Percentiles rank a stretch among this genome's conserved stretches.
These are phyloP conservation scores for Lymantria monacha DNA, from an alignment of 2,888 invertebrate species.

Conservation along the genomic window DNA sequence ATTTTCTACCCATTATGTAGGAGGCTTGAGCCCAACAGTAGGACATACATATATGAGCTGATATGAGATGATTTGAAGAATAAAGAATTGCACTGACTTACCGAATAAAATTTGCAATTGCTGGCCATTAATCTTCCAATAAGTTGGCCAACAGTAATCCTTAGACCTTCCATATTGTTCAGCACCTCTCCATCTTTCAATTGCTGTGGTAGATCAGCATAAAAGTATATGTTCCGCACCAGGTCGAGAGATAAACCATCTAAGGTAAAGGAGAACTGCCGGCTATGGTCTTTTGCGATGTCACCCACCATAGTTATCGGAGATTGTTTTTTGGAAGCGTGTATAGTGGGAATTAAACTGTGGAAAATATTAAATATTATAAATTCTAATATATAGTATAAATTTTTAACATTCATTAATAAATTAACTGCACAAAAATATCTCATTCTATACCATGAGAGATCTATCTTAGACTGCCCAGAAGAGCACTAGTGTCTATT, in stretches of 20 bases:
- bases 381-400: no score
- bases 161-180: conserved; percentile 36
- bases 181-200: conserved; percentile 38
- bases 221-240: conserved; percentile 65
- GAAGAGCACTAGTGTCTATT: no score
- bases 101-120: conserved; percentile 85
- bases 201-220: conserved; percentile 60
- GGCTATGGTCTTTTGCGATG: conserved; percentile 50
- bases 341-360: conserved; percentile 64
- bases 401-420: no score
- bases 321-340: conserved; percentile 46
- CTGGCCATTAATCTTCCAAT: conserved; percentile 79
- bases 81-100: conserved; percentile 62
- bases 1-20: no score
- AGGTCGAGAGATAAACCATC: conserved; percentile 47
- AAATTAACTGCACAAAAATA: no score
- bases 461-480: no score
- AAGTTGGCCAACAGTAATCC: conserved; percentile 49
- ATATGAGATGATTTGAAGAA: no score
- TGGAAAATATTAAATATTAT: conserved; percentile 9
- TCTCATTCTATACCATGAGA: no score
- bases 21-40: no score
- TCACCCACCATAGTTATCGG: conserved; percentile 53
- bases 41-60: no score
- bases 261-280: conserved; percentile 48